Conservation (phyloP, 1,140 invertebrate species). For the Pollicipes pollicipes region DNA sequence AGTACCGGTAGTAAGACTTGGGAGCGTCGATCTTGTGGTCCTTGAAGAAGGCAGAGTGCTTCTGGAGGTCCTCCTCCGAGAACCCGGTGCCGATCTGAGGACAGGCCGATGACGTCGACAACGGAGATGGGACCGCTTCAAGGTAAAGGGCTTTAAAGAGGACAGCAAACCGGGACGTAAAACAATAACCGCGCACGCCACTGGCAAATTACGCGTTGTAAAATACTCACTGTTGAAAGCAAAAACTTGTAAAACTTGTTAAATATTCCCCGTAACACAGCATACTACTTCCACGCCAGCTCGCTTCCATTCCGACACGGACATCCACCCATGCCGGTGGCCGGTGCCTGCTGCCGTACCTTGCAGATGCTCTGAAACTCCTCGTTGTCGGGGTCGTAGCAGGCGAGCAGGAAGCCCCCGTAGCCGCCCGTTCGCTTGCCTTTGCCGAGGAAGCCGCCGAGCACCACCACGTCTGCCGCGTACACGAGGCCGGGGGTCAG, state of each 20-base stretch:
- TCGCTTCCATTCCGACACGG: too few relatives aligned
- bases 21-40: slow-evolving; percentile 51
- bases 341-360: slow-evolving; percentile 29
- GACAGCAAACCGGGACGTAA: slow-evolving; percentile 18
- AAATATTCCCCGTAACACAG: too few relatives aligned
- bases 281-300: too few relatives aligned
- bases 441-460: slow-evolving; percentile 84
- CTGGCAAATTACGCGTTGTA: neutral
- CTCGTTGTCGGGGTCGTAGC: slow-evolving; percentile 82
- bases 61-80: slow-evolving; percentile 69
- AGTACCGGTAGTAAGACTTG: slow-evolving; percentile 73
- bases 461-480: slow-evolving; percentile 60
- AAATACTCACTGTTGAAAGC: slow-evolving; percentile 1
- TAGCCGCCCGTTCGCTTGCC: slow-evolving; percentile 87
- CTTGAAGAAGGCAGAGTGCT: slow-evolving; percentile 44
- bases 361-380: slow-evolving; percentile 86
- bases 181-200: slow-evolving; percentile 4
- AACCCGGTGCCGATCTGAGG: slow-evolving; percentile 97
- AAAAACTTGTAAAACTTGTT: too few relatives aligned
- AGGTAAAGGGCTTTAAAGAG: too few relatives aligned
- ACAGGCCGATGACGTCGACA: too few relatives aligned
- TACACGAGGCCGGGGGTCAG: too few relatives aligned
- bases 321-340: too few relatives aligned
- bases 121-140: too few relatives aligned
- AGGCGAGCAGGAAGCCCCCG: slow-evolving; percentile 93